These are phyloP conservation scores for Crax fasciolata DNA, from an alignment of 2,797 vertebrate genomes.

Conservation along the genomic window DNA sequence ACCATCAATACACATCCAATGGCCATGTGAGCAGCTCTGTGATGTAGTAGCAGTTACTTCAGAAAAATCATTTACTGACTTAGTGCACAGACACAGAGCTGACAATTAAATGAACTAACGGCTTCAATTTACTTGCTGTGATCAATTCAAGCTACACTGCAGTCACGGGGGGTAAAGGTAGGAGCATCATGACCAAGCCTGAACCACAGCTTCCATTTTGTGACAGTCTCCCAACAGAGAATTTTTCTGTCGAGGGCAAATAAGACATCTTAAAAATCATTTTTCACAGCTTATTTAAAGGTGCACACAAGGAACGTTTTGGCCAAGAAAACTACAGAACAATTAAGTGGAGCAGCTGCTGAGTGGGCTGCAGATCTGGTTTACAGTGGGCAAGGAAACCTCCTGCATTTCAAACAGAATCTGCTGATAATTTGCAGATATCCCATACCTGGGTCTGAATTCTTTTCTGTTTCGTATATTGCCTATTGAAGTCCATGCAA, in stretches of 20 bases:
- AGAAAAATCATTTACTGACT: slow-evolving; percentile 55
- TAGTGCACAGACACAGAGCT: slow-evolving; percentile 29
- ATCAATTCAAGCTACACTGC: slow-evolving; percentile 40
- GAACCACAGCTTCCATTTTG: neutral
- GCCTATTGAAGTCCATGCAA: neutral
- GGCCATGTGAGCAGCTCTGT: neutral
- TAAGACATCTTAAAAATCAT: neutral
- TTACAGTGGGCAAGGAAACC: neutral
- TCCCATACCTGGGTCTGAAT: neutral
- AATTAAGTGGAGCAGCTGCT: slow-evolving; percentile 18
- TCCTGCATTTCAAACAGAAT: neutral
- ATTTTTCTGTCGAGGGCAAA: neutral
- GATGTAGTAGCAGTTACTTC: slow-evolving; percentile 1
- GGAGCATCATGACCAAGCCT: neutral
- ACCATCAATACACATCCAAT: slow-evolving; percentile 36
- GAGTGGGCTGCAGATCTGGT: neutral
- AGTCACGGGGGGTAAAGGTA: neutral
- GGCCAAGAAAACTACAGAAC: neutral
- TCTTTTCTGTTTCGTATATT: neutral
- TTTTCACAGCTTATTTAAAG: neutral
- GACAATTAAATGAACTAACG: slow-evolving; percentile 58
- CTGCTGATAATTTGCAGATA: neutral
- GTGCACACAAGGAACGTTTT: neutral
- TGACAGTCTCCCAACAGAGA: neutral
- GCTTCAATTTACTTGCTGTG: slow-evolving; percentile 2